Percentiles rank a stretch among this genome's conserved stretches.
phyloP scores from a whole-genome alignment of 2,888 invertebrate species.

The Microctonus brassicae region DNA sequence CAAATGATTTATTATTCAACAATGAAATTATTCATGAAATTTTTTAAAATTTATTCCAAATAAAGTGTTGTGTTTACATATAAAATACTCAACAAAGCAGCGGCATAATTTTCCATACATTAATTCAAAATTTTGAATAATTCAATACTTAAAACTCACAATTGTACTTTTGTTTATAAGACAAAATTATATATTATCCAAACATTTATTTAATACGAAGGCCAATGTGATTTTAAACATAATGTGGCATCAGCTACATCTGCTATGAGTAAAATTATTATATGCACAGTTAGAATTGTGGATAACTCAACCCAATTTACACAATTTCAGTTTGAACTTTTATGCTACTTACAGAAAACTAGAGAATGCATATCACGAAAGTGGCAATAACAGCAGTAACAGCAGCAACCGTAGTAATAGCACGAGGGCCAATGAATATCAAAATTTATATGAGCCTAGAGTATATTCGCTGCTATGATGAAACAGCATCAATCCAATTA shows the following conservation, averaged over 20 bases:
- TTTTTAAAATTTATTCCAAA: no score
- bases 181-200: no score
- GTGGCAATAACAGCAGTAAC: slow-evolving; percentile 4
- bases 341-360: neutral
- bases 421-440: neutral
- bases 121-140: slow-evolving; percentile 24
- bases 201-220: no score
- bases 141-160: neutral
- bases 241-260: neutral
- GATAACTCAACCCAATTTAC: neutral
- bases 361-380: neutral
- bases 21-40: no score
- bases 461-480: neutral
- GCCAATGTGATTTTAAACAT: neutral
- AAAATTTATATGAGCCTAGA: neutral
- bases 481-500: slow-evolving; percentile 46
- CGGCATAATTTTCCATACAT: neutral
- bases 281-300: neutral
- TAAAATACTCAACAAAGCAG: neutral
- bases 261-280: neutral
- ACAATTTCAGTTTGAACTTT: neutral
- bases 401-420: neutral
- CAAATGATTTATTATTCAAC: slow-evolving; percentile 15
- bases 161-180: neutral
- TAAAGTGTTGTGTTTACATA: no score